Conservation (phyloP, 2,888 invertebrate species). For the Falcaria lacertinaria region DNA sequence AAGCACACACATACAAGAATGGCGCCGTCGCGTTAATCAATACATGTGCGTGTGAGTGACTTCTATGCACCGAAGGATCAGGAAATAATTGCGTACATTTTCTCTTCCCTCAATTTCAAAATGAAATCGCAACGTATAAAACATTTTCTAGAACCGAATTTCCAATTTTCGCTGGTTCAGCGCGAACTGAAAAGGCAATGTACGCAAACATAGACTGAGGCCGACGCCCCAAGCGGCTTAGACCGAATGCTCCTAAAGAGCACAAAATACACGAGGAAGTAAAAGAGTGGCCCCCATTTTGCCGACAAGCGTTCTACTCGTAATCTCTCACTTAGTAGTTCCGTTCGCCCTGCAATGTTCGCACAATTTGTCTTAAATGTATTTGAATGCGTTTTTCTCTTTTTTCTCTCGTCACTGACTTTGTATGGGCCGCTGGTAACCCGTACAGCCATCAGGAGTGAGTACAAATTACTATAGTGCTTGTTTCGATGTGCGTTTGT, state of each 20-base stretch:
- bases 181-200: conserved; percentile 66
- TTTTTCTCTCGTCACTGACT: conserved; percentile 83
- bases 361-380: conserved; percentile 80
- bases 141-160: conserved; percentile 37
- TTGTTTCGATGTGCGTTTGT: conserved; percentile 74
- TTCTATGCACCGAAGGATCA: conserved; percentile 51
- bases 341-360: conserved; percentile 80
- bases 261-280: conserved; percentile 71
- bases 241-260: conserved; percentile 68
- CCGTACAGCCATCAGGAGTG: conserved; percentile 84
- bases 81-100: conserved; percentile 32
- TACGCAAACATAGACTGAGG: conserved; percentile 54
- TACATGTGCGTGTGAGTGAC: conserved; percentile 85
- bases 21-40: conserved; percentile 80
- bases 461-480: conserved; percentile 83
- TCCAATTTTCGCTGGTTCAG: conserved; percentile 36
- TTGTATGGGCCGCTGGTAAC: conserved; percentile 85
- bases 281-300: conserved; percentile 64
- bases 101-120: conserved; percentile 46
- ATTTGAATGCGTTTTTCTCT: conserved; percentile 81
- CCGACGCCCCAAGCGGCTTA: conserved; percentile 65
- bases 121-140: conserved; percentile 3
- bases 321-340: conserved; percentile 80
- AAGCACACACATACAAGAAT: conserved; percentile 68
- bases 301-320: conserved; percentile 78